Percentiles rank a stretch among this genome's conserved stretches.
Evolutionary conservation across 2,888 invertebrate genomes (phyloP).

Genomic region (Taenaris catops): DNA sequence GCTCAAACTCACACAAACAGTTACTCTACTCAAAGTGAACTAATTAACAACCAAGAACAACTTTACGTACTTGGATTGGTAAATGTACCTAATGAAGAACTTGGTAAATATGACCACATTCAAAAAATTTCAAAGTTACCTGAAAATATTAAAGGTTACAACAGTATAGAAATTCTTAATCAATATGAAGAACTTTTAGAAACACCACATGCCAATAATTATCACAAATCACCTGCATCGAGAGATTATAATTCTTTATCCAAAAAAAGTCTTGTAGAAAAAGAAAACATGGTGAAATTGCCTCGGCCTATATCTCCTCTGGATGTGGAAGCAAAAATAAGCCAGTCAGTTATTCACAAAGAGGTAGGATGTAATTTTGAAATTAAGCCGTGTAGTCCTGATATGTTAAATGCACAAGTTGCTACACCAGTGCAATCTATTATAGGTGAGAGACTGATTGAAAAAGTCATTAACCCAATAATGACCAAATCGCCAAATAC

Average conservation of each 20-base stretch:
- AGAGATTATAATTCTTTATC: slow-evolving; percentile 20
- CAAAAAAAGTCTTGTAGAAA: slow-evolving; percentile 13
- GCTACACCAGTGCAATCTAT: slow-evolving; percentile 59
- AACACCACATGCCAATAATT: slow-evolving; percentile 47
- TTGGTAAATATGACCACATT: slow-evolving; percentile 72
- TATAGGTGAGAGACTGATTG: slow-evolving; percentile 57
- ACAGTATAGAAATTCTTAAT: slow-evolving; percentile 62
- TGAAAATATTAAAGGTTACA: slow-evolving; percentile 74
- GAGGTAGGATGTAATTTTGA: slow-evolving; percentile 77
- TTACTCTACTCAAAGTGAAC: slow-evolving; percentile 36
- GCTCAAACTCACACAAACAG: slow-evolving; percentile 33
- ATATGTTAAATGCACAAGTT: slow-evolving; percentile 67
- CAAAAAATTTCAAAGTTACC: slow-evolving; percentile 74
- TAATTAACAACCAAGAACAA: slow-evolving; percentile 51
- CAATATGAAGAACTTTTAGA: slow-evolving; percentile 72
- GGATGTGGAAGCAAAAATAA: slow-evolving; percentile 76
- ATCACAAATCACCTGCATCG: slow-evolving; percentile 30
- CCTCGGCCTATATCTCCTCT: slow-evolving; percentile 64
- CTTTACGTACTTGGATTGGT: slow-evolving; percentile 70
- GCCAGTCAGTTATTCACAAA: slow-evolving; percentile 75
- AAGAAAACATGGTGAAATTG: slow-evolving; percentile 13
- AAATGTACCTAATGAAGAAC: slow-evolving; percentile 68
- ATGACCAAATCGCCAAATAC: slow-evolving; percentile 40
- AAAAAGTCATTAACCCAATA: slow-evolving; percentile 63
- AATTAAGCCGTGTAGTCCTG: slow-evolving; percentile 73